Percentiles rank a stretch among this genome's conserved stretches.
Evolutionary conservation across 2,113 vertebrate genomes (phyloP).

Genomic region (Carassius gibelio): DNA sequence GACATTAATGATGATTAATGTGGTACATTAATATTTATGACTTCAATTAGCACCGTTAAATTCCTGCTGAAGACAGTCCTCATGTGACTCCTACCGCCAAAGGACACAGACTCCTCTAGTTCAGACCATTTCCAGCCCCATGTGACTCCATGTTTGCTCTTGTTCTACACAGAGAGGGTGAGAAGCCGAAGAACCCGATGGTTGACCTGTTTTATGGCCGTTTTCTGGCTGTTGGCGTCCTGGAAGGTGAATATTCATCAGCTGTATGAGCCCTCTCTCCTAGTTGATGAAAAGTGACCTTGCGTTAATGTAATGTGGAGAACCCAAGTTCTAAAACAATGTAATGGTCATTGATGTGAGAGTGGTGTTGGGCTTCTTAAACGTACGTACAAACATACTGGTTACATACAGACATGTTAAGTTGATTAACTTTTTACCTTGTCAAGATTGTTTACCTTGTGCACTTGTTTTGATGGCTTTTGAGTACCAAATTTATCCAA

Average conservation of each 20-base stretch:
- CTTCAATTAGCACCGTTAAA: conserved; percentile 43
- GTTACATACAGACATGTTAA: background rate
- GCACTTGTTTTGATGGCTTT: too few species aligned
- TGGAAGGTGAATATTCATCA: conserved; percentile 84
- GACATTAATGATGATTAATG: conserved; percentile 35
- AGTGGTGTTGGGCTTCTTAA: conserved; percentile 75
- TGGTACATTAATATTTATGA: conserved; percentile 33
- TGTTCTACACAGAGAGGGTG: conserved; percentile 84
- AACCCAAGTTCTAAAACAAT: conserved; percentile 65
- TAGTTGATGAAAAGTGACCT: conserved; percentile 71
- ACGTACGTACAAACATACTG: conserved; percentile 68
- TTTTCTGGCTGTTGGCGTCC: conserved; percentile 93
- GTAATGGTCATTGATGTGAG: conserved; percentile 62
- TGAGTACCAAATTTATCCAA: too few species aligned
- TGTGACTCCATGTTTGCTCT: conserved; percentile 26
- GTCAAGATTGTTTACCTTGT: background rate
- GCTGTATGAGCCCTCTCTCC: conserved; percentile 57
- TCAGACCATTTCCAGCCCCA: background rate
- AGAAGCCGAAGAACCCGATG: conserved; percentile 99
- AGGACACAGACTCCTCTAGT: conserved; percentile 9
- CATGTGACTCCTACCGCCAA: background rate
- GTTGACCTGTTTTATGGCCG: conserved; percentile 97
- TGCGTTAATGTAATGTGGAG: conserved; percentile 73
- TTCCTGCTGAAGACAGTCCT: conserved; percentile 23
- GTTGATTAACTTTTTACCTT: background rate